Percentiles rank a stretch among this genome's conserved stretches.
phyloP scores from a whole-genome alignment of 2,113 vertebrate genomes.

The Microcebus ravelobensis region DNA sequence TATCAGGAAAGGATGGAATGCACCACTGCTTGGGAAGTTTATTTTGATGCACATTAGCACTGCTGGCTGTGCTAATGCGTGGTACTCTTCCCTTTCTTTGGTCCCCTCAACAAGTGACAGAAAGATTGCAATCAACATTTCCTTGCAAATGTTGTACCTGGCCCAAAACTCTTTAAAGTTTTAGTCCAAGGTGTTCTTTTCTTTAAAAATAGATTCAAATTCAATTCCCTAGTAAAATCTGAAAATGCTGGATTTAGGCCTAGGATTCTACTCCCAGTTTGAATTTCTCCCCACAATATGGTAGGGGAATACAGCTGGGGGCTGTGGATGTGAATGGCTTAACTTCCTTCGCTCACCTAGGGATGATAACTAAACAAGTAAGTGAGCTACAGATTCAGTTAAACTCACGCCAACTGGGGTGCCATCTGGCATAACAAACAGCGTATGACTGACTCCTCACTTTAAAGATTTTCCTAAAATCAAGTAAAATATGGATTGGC shows the following conservation, averaged over 20 bases:
- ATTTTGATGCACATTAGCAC: background rate
- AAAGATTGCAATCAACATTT: slow-evolving; percentile 34
- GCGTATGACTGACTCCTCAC: slow-evolving; percentile 70
- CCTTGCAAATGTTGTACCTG: slow-evolving; percentile 22
- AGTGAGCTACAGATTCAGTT: slow-evolving; percentile 81
- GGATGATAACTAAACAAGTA: slow-evolving; percentile 74
- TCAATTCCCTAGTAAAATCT: slow-evolving; percentile 55
- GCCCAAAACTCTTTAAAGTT: slow-evolving; percentile 5
- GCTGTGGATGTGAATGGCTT: slow-evolving; percentile 80
- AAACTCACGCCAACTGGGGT: slow-evolving; percentile 81
- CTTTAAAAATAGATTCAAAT: slow-evolving; percentile 54
- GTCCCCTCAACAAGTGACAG: background rate
- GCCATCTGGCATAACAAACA: slow-evolving; percentile 81
- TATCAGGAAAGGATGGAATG: background rate
- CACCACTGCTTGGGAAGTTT: background rate
- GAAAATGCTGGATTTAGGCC: slow-evolving; percentile 51
- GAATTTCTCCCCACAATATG: slow-evolving; percentile 57
- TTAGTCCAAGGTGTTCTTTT: slow-evolving; percentile 37
- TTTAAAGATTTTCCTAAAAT: slow-evolving; percentile 80
- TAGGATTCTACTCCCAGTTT: slow-evolving; percentile 42
- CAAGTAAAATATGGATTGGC: slow-evolving; percentile 76
- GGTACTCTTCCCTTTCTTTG: background rate
- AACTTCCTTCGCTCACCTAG: slow-evolving; percentile 75
- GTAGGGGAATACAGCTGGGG: slow-evolving; percentile 70
- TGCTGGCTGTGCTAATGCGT: too few species aligned